These are phyloP conservation scores for Tipula unca DNA, from an alignment of 2,888 invertebrate species.

Conservation along the genomic window DNA sequence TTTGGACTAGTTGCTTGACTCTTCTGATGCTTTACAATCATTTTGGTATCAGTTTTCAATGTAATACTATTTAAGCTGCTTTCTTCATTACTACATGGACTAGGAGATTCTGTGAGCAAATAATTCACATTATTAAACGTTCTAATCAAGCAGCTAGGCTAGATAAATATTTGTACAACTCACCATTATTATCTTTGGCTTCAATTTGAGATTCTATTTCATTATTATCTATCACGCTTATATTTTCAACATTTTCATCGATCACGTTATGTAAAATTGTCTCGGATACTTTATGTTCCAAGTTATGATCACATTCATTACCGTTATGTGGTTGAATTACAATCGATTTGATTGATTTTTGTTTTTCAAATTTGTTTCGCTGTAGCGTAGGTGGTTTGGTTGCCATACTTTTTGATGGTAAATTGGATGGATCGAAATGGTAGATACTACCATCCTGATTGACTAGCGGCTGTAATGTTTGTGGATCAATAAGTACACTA, in stretches of 20 bases:
- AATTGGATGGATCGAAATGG: conserved; percentile 43
- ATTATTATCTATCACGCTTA: conserved; percentile 19
- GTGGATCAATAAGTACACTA: conserved; percentile 80
- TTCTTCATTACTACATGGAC: conserved; percentile 9
- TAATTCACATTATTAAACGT: background rate
- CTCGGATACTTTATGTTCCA: background rate
- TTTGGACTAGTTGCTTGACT: conserved; percentile 43
- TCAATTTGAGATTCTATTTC: conserved; percentile 20
- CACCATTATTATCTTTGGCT: conserved; percentile 20
- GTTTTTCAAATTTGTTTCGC: conserved; percentile 23
- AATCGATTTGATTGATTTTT: conserved; percentile 20
- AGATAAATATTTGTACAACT: background rate
- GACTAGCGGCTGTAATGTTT: conserved; percentile 43
- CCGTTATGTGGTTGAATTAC: background rate
- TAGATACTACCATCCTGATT: conserved; percentile 44
- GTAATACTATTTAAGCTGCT: background rate
- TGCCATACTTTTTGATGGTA: conserved; percentile 33
- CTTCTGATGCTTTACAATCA: conserved; percentile 33
- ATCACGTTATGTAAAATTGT: conserved; percentile 9
- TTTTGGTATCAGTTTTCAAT: background rate
- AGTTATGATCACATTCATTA: background rate
- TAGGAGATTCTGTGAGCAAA: background rate
- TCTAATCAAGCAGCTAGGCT: background rate
- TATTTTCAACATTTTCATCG: background rate
- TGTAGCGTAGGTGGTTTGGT: conserved; percentile 1